Conservation (phyloP, 2,888 invertebrate genomes). For the Epirrhoe tristata region DNA sequence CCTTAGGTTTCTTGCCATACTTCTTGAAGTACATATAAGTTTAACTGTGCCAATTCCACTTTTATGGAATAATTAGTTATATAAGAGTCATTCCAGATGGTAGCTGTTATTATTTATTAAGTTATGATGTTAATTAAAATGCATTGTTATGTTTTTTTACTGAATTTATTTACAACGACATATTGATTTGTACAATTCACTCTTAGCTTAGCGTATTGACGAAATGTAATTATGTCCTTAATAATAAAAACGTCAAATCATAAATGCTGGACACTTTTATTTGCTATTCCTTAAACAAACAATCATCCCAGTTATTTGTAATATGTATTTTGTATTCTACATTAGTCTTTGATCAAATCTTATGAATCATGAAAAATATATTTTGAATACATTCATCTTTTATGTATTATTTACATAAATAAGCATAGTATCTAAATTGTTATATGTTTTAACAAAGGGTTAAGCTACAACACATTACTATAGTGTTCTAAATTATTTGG, state of each 20-base stretch:
- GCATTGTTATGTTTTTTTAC: conserved; percentile 23
- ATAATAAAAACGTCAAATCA: conserved; percentile 24
- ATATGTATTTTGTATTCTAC: conserved; percentile 18
- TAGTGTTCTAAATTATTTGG: neutral
- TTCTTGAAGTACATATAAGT: neutral
- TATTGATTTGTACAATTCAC: conserved; percentile 25
- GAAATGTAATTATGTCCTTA: conserved; percentile 9
- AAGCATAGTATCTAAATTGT: neutral
- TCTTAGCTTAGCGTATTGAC: conserved; percentile 12
- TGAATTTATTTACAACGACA: conserved; percentile 26
- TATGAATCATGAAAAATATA: conserved; percentile 12
- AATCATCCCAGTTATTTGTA: conserved; percentile 6
- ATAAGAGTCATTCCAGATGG: conserved; percentile 12
- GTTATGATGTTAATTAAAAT: conserved; percentile 17
- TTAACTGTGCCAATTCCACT: neutral
- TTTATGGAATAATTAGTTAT: neutral
- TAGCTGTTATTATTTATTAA: conserved; percentile 6
- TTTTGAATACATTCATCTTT: neutral
- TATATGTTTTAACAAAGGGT: neutral
- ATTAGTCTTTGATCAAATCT: conserved; percentile 18
- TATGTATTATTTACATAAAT: neutral
- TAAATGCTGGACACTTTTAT: conserved; percentile 28
- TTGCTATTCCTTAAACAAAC: conserved; percentile 1
- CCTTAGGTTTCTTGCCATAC: conserved; percentile 2
- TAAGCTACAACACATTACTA: neutral